phyloP scores from a whole-genome alignment of 2,888 invertebrate species.

The Hymenopus coronatus region DNA sequence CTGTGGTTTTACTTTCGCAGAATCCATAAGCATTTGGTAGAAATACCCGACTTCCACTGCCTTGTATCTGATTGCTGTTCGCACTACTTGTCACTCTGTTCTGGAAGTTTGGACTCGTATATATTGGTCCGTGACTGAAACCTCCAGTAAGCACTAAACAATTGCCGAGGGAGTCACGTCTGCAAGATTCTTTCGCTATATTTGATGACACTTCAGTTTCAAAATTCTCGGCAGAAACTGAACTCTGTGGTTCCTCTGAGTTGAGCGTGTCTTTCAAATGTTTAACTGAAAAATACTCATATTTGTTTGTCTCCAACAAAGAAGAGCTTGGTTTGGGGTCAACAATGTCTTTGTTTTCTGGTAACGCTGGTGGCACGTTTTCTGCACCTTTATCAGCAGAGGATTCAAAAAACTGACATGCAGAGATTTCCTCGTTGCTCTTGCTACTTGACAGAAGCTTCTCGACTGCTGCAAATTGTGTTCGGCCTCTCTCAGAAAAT shows the following conservation, averaged over 20 bases:
- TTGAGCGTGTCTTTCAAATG: neutral
- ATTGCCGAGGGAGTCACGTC: neutral
- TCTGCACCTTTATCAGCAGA: neutral
- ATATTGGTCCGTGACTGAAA: constrained; percentile 15
- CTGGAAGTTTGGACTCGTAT: constrained; percentile 23
- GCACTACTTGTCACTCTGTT: constrained; percentile 17
- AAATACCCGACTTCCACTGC: neutral
- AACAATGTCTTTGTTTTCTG: neutral
- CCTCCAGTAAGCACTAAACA: neutral
- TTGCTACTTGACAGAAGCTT: constrained; percentile 13
- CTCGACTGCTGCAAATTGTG: constrained; percentile 20
- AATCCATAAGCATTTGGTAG: neutral
- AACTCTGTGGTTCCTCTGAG: neutral
- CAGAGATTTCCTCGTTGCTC: neutral
- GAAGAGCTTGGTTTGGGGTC: neutral
- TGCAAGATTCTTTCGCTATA: neutral
- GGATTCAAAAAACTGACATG: neutral
- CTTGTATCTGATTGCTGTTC: constrained; percentile 2
- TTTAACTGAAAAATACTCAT: neutral
- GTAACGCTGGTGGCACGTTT: neutral
- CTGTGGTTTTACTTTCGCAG: neutral
- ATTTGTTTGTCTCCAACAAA: neutral
- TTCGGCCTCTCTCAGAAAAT: constrained; percentile 18
- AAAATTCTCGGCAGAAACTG: neutral
- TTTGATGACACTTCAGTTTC: neutral